Conservation (phyloP, 2,113 vertebrate genomes). For the Procavia capensis region DNA sequence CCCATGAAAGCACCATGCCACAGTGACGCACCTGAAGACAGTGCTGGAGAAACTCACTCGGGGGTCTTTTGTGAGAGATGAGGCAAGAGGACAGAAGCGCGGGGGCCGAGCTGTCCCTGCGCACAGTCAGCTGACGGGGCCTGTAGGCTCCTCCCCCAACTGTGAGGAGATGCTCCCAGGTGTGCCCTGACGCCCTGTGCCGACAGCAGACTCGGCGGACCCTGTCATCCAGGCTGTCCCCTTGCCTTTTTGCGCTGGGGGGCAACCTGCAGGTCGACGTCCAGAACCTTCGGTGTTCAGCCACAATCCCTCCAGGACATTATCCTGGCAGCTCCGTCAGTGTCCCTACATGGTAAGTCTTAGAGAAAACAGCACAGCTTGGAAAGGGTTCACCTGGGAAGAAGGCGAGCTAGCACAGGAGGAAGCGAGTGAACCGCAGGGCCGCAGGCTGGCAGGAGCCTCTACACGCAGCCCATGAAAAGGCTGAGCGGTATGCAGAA, state of each 20-base stretch:
- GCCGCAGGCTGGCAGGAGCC: background rate
- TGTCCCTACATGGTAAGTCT: background rate
- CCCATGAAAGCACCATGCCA: conserved; percentile 82
- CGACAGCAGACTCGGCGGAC: background rate
- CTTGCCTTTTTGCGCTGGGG: background rate
- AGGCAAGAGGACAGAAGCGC: conserved; percentile 53
- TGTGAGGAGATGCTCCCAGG: background rate
- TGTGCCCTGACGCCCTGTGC: background rate
- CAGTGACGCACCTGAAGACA: conserved; percentile 71
- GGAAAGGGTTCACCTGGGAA: background rate
- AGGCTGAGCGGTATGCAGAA: background rate
- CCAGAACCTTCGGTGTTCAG: background rate
- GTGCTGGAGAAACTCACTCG: conserved; percentile 78
- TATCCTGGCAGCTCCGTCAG: background rate
- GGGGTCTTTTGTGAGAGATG: conserved; percentile 69
- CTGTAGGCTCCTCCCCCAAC: background rate
- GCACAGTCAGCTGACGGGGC: conserved; percentile 46
- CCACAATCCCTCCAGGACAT: background rate
- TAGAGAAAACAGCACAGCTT: background rate
- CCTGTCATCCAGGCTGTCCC: conserved; percentile 36
- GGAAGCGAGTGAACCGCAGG: background rate
- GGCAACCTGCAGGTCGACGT: background rate
- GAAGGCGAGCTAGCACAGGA: background rate
- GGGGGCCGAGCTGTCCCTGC: background rate
- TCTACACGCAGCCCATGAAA: background rate